Evolutionary conservation across 2,888 invertebrate genomes (phyloP).

Genomic region (Machimus atricapillus): DNA sequence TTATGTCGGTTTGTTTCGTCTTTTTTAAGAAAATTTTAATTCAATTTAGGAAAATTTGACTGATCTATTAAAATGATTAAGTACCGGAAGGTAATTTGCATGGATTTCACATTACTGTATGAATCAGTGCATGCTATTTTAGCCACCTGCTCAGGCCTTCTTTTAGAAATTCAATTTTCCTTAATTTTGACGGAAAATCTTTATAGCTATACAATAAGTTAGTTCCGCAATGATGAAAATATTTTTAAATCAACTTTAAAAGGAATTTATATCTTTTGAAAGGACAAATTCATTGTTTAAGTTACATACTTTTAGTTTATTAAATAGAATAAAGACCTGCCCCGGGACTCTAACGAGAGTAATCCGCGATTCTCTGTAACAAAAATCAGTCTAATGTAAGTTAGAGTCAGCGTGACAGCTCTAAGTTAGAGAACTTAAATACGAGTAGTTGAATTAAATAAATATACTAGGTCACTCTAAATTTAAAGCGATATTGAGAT

Average conservation of each 20-base stretch:
- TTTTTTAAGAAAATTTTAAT: conserved; percentile 11
- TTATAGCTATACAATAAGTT: background rate
- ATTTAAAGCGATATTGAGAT: no score
- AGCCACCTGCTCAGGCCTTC: background rate
- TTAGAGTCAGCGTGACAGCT: no score
- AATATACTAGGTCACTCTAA: no score
- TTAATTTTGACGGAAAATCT: background rate
- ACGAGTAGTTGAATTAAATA: no score
- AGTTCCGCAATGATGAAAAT: background rate
- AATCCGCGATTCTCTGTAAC: no score
- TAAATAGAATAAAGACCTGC: no score
- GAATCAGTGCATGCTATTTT: background rate
- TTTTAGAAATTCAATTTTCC: background rate
- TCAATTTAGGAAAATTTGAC: conserved; percentile 31
- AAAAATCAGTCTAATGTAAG: no score
- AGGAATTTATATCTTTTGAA: background rate
- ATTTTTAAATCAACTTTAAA: background rate
- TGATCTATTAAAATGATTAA: conserved; percentile 32
- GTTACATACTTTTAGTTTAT: no score
- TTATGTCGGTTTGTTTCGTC: background rate
- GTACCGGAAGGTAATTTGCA: background rate
- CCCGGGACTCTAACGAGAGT: no score
- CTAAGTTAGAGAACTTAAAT: no score
- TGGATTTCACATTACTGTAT: background rate
- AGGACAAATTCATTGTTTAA: background rate